Conservation (phyloP, 2,888 invertebrate species). For the Acronicta aceris region DNA sequence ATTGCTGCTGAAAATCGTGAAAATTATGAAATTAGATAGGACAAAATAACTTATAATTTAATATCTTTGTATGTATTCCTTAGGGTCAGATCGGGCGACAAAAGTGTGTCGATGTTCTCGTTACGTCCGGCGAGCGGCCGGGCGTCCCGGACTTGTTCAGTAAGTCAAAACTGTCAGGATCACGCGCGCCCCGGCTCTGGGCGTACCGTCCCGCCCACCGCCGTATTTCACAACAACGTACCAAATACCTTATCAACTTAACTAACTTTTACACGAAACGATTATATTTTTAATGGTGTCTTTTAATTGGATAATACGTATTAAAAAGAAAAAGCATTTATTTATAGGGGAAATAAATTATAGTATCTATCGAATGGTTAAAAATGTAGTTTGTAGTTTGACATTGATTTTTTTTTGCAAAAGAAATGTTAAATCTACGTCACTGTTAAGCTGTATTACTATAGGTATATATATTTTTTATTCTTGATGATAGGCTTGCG, state of each 20-base stretch:
- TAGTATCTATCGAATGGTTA: no score
- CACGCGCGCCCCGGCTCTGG: slow-evolving; percentile 60
- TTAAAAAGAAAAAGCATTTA: background rate
- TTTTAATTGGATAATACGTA: background rate
- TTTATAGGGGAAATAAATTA: no score
- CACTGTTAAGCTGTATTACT: no score
- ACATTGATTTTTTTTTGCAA: no score
- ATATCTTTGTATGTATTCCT: slow-evolving; percentile 4
- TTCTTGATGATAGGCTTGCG: no score
- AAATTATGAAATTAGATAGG: no score
- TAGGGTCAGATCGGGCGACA: slow-evolving; percentile 41
- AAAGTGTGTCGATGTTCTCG: slow-evolving; percentile 57
- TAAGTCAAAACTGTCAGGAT: slow-evolving; percentile 74
- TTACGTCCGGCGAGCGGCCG: slow-evolving; percentile 27
- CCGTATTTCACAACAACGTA: slow-evolving; percentile 44
- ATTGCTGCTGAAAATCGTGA: no score
- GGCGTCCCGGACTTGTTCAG: slow-evolving; percentile 54
- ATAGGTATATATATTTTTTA: no score
- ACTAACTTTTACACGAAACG: slow-evolving; percentile 25
- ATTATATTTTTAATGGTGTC: slow-evolving; percentile 16
- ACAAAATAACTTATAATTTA: no score
- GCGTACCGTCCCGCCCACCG: slow-evolving; percentile 37
- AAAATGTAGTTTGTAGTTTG: no score
- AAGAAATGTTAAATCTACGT: no score
- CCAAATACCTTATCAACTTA: slow-evolving; percentile 39